These are phyloP conservation scores for Aphelenchoides bicaudatus DNA, from an alignment of 2,888 invertebrate species.

Conservation along the genomic window DNA sequence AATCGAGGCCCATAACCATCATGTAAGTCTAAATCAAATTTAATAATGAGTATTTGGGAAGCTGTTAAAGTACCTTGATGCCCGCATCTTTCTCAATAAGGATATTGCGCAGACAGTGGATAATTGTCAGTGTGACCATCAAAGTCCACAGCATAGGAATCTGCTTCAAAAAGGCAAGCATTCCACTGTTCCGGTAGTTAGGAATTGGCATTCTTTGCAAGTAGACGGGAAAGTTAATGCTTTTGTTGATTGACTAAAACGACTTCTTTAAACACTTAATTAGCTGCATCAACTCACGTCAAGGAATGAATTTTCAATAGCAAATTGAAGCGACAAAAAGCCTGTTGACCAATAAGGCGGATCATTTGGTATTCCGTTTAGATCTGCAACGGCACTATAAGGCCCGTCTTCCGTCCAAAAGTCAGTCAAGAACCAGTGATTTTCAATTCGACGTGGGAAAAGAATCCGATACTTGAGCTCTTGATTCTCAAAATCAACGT, in stretches of 20 bases:
- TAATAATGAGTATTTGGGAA: neutral
- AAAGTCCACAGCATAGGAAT: slow-evolving; percentile 42
- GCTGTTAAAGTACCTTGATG: slow-evolving; percentile 27
- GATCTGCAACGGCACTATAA: slow-evolving; percentile 30
- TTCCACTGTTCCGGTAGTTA: slow-evolving; percentile 24
- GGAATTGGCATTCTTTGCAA: slow-evolving; percentile 33
- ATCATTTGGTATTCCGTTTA: slow-evolving; percentile 36
- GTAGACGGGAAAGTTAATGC: slow-evolving; percentile 23
- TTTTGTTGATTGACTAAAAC: slow-evolving; percentile 21
- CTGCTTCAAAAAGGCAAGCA: slow-evolving; percentile 25
- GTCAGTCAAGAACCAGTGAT: slow-evolving; percentile 26
- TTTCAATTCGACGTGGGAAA: slow-evolving; percentile 24
- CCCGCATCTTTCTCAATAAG: slow-evolving; percentile 50
- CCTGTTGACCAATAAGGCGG: slow-evolving; percentile 50
- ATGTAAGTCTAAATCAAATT: slow-evolving; percentile 40
- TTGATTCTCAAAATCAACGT: slow-evolving; percentile 16
- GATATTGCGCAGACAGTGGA: slow-evolving; percentile 51
- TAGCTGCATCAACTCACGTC: slow-evolving; percentile 17
- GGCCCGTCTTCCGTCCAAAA: slow-evolving; percentile 32
- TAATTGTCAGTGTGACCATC: slow-evolving; percentile 41
- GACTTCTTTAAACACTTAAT: slow-evolving; percentile 13
- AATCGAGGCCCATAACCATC: slow-evolving; percentile 53
- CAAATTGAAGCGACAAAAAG: slow-evolving; percentile 45
- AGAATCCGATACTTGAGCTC: slow-evolving; percentile 28
- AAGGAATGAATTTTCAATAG: slow-evolving; percentile 41